Evolutionary conservation across 2,888 invertebrate genomes (phyloP), one percentile per base, ranked within the genome.

Genomic region (Yponomeuta malinellus): DNA sequence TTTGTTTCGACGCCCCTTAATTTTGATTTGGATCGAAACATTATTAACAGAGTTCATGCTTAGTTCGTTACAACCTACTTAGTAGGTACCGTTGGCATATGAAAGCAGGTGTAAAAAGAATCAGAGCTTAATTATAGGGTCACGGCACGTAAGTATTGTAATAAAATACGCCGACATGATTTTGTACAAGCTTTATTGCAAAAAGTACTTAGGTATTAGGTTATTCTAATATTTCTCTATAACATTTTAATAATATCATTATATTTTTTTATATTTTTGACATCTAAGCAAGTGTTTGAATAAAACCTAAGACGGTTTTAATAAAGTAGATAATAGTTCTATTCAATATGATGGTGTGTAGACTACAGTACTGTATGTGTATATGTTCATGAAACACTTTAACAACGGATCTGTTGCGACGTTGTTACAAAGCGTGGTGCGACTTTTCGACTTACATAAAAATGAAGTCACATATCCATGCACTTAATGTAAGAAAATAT

Each of bases 121-220:
- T 43, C 43, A 8, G 8, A 43, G 43, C 43, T 43, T 43, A 43
- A 43, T 43, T 8, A 43, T 43, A 43, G 43, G 43, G 43, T 43
- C 43, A 43, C 43, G 1, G 9, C 43, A 43, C 43, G 8, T 5
- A 43, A 8, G 5, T 43, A 43, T 15, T 59, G 15, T 59, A 70
- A 29, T 59, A 70, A 70, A 71, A 71, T 71, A 72, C 12, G 31
- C 9, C 69, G 43, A 10, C n/a, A 33, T 63, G 59, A 68, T 70
- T 72, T 29, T 70, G 76, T 78, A 76, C 76, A 81, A 80, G 76
- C 78, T 86, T 84, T 86, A 85, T 86, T 85, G 77, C 81, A 83
- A 82, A 86, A 81, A 77, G 75, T 79, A 29, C 48, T 59, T 59
- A 59, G 52, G 4, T 59, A 15, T 15, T 59, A 59, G 15, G 3